These are phyloP conservation scores for Microctenopoma steveboyesi DNA, from an alignment of 2,797 vertebrate genomes.

Conservation along the genomic window DNA sequence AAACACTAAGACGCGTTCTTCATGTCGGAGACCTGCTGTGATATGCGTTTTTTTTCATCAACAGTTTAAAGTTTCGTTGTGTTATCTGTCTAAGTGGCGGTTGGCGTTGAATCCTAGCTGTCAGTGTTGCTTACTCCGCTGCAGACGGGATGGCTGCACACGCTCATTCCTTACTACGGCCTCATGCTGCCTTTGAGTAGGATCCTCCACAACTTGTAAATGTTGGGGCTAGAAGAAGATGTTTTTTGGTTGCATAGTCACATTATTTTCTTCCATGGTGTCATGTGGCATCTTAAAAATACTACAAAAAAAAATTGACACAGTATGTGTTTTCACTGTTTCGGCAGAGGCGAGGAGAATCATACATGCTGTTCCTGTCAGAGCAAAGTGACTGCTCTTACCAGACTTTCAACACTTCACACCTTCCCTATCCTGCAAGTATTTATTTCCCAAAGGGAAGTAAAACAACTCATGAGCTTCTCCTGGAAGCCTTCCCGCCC, in stretches of 20 bases:
- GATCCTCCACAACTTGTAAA: conserved; percentile 45
- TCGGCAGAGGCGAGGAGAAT: conserved; percentile 5
- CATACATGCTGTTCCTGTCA: conserved; percentile 1
- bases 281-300: conserved; percentile 3
- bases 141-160: conserved; percentile 35
- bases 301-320: not conserved
- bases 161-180: conserved; percentile 48
- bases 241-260: conserved; percentile 24
- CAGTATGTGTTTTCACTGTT: conserved; percentile 2
- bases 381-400: conserved; percentile 24
- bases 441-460: conserved; percentile 30
- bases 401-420: conserved; percentile 11
- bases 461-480: not conserved
- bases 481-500: not conserved
- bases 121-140: conserved; percentile 30
- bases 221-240: conserved; percentile 42
- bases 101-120: not conserved
- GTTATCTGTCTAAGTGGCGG: conserved; percentile 26
- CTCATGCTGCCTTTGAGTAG: conserved; percentile 25
- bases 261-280: conserved; percentile 3
- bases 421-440: conserved; percentile 17
- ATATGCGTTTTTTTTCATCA: conserved; percentile 19
- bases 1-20: not conserved
- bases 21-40: not conserved
- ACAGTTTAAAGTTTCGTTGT: conserved; percentile 9